Base-by-base conservation (phyloP, 2,113 vertebrate species). In the Platichthys stellatus region DNA sequence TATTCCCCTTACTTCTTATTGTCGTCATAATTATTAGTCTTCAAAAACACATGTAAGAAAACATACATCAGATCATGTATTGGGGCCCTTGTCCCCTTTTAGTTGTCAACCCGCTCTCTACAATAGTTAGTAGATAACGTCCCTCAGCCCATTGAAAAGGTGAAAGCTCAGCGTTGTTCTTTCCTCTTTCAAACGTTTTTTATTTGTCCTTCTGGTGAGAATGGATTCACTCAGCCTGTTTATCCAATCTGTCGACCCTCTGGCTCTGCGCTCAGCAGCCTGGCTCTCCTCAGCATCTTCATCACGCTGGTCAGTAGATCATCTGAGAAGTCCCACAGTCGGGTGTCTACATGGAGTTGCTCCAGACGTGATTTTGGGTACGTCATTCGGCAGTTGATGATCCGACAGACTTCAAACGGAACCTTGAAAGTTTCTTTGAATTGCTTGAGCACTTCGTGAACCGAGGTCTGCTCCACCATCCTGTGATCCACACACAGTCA, bases 321-420 rank as follows among this genome's bases (percentile, higher is more conserved):
- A 18, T 68, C 35, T 4, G 65, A 26, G 47, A 86, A 90, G 65
- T 85, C 80, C 87, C 85, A 88, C 24, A 90, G 69, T 45, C 76
- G 74, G 8, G 59, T 80, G 47, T 92, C 87, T 5, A 78, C 28
- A 0, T 80, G 61, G 10, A 82, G 47, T 6, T 24, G 3, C 24
- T 82, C 61, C n/a, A 67, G 47, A 1, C 2, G 28, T 57, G 26
- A 77, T 26, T n/a, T 45, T 12, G 5, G 0, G 14, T 51, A 6
- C 2, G 0, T 8, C 47, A 51, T 51, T 18, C 49, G 71, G 17
- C 21, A 20, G 21, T 66, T 54, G 60, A 78, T 23, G 43, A 78
- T 40, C 15, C 62, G 69, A 51, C 69, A 72, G 3, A 66, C 13
- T 0, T 61, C 69, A 3, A 2, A 43, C 2, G 56, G 61, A n/a